phyloP scores from a whole-genome alignment of 2,113 vertebrate genomes.

The Gymnocephalus cernua region DNA sequence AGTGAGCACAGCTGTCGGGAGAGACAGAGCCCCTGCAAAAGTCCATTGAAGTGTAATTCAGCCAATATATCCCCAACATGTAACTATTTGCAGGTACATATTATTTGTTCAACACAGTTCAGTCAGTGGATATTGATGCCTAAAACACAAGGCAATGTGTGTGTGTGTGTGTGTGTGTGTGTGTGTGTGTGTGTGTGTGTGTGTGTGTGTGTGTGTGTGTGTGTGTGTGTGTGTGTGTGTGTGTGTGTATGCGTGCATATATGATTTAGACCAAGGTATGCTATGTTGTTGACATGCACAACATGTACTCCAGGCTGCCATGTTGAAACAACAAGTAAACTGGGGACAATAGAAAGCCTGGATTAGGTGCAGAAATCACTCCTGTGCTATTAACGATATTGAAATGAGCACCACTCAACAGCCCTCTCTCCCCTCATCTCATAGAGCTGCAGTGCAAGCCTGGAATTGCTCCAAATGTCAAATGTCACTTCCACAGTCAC shows the following conservation, averaged over 20 bases:
- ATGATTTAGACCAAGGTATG: neutral
- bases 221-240: constrained; percentile 16
- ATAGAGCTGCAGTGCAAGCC: constrained; percentile 19
- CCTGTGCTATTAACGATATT: constrained; percentile 51
- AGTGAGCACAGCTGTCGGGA: constrained; percentile 39
- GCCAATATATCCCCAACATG: constrained; percentile 11
- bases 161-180: neutral
- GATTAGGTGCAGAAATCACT: constrained; percentile 78
- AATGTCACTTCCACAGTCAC: constrained; percentile 36
- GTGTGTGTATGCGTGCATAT: neutral
- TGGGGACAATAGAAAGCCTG: constrained; percentile 67
- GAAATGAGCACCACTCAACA: constrained; percentile 65
- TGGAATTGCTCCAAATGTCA: constrained; percentile 46
- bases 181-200: constrained; percentile 17
- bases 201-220: neutral
- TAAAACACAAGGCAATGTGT: constrained; percentile 4
- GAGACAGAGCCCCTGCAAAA: constrained; percentile 39
- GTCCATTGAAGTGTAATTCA: constrained; percentile 43
- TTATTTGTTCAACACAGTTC: constrained; percentile 21
- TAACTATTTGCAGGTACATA: constrained; percentile 19
- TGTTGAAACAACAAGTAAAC: constrained; percentile 61
- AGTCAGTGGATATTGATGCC: neutral
- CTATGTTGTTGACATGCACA: constrained; percentile 26
- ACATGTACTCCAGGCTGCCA: constrained; percentile 10
- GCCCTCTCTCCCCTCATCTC: constrained; percentile 27